Percentiles rank a stretch among this genome's conserved stretches.
phyloP scores from a whole-genome alignment of 2,113 vertebrate genomes.

The Capreolus pygargus region DNA sequence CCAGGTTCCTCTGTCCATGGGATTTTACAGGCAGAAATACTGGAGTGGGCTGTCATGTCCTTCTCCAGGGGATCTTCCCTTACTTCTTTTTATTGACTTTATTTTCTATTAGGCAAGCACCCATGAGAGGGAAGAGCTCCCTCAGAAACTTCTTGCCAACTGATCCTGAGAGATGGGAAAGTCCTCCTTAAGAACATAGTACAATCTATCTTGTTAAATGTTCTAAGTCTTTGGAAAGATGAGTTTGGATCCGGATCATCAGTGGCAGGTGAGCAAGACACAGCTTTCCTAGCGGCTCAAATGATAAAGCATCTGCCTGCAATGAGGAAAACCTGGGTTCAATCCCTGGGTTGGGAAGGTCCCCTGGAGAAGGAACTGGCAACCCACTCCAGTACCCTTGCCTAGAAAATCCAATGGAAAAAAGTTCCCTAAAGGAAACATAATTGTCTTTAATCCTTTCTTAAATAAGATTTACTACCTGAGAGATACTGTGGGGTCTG shows the following conservation, averaged over 20 bases:
- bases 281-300: not conserved
- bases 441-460: not conserved
- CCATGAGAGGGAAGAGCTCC: not conserved
- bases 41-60: not conserved
- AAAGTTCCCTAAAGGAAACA: not conserved
- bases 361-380: not conserved
- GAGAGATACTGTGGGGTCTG: not conserved
- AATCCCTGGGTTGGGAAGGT: not conserved
- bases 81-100: not conserved
- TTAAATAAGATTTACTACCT: not conserved
- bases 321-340: not conserved
- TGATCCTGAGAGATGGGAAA: not conserved
- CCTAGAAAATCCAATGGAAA: not conserved
- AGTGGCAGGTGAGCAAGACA: not conserved
- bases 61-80: not conserved
- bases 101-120: not conserved
- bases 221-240: not conserved
- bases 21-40: not conserved
- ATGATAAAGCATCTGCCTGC: not conserved
- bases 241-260: not conserved
- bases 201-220: not conserved
- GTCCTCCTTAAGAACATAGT: not conserved
- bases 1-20: not conserved
- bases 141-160: not conserved
- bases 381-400: not conserved